These are phyloP conservation scores for Xenops minutus DNA, from an alignment of 2,797 vertebrate species.

Conservation along the genomic window DNA sequence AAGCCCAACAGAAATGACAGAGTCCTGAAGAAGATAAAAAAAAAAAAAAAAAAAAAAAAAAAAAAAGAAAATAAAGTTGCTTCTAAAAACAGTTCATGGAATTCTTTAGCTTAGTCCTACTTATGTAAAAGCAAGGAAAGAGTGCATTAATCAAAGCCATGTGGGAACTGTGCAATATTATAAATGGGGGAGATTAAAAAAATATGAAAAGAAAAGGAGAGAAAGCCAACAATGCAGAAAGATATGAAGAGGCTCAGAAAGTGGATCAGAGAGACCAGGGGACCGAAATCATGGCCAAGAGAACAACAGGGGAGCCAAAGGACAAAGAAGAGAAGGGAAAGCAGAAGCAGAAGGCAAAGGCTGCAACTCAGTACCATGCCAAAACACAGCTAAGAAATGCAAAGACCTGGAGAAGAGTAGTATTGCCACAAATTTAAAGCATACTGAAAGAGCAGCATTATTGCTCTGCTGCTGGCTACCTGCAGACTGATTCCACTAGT, in stretches of 20 bases:
- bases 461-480: neutral
- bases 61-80: no score
- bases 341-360: neutral
- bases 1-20: neutral
- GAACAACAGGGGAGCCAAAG: constrained; percentile 43
- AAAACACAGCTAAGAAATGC: neutral
- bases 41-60: no score
- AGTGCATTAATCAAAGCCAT: constrained; percentile 37
- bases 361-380: neutral
- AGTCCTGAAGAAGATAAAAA: neutral
- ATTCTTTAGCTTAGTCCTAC: constrained; percentile 15
- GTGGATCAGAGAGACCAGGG: neutral
- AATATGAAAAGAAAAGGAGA: neutral
- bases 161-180: neutral
- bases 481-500: neutral
- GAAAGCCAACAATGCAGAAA: neutral
- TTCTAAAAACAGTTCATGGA: neutral
- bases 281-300: constrained; percentile 8
- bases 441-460: neutral
- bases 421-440: neutral
- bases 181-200: neutral
- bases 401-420: neutral
- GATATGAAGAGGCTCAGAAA: constrained; percentile 12
- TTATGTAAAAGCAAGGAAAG: neutral
- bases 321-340: neutral